Evolutionary conservation across 2,113 vertebrate genomes (phyloP).

Genomic region (Pollimyrus isidori): DNA sequence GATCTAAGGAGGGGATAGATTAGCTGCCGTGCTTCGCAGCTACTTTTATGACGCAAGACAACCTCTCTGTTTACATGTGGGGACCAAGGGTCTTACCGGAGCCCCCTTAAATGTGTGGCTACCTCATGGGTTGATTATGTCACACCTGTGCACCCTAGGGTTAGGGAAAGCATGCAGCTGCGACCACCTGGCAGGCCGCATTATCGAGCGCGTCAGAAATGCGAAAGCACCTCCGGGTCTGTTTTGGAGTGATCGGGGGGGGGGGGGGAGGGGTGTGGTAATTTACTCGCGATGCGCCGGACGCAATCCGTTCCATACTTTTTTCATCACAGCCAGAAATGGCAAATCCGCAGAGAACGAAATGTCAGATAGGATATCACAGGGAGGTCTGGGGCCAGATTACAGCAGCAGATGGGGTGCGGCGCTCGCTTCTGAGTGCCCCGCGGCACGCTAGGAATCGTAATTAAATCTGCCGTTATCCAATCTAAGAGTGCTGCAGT

Average conservation of each 20-base stretch:
- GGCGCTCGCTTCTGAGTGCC: background rate
- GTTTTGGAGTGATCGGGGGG: background rate
- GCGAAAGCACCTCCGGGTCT: background rate
- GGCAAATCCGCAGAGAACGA: background rate
- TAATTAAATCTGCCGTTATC: background rate
- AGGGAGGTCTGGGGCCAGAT: constrained; percentile 1
- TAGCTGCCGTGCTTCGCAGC: background rate
- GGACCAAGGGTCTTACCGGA: background rate
- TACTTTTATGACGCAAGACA: background rate
- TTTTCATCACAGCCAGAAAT: background rate
- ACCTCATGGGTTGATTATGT: background rate
- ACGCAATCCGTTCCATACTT: background rate
- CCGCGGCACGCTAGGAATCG: background rate
- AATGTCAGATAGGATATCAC: constrained; percentile 6
- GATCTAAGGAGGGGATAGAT: background rate
- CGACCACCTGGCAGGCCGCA: background rate
- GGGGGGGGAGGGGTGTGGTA: background rate
- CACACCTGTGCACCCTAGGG: background rate
- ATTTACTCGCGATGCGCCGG: background rate
- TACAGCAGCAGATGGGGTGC: background rate
- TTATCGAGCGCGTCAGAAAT: background rate
- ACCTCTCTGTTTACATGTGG: background rate
- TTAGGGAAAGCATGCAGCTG: background rate
- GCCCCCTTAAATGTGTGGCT: background rate
- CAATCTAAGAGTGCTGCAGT: background rate